These are phyloP conservation scores for human DNA, from an alignment of 2,113 vertebrate species.

Conservation along the genomic window DNA sequence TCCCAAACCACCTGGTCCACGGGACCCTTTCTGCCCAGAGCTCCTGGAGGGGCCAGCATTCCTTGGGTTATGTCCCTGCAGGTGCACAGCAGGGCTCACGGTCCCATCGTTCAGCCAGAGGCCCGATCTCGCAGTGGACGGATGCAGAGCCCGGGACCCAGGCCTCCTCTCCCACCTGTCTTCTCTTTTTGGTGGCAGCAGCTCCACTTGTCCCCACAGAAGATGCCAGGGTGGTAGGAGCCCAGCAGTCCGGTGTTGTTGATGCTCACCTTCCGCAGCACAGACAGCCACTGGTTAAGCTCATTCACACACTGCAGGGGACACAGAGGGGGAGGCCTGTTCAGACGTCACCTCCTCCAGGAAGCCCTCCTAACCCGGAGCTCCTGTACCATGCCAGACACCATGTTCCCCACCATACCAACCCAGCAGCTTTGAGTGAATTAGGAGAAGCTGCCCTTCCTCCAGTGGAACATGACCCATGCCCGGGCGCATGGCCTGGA, in stretches of 20 bases:
- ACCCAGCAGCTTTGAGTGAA: not conserved
- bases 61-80: not conserved
- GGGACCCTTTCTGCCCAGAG: not conserved
- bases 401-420: not conserved
- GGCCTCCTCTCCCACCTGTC: slow-evolving; percentile 81
- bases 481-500: accelerated
- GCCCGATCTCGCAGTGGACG: not conserved
- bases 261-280: slow-evolving; percentile 87
- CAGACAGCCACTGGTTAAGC: slow-evolving; percentile 92
- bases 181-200: slow-evolving; percentile 92
- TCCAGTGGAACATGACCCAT: not conserved
- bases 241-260: slow-evolving; percentile 85
- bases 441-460: not conserved
- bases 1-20: not conserved
- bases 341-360: not conserved
- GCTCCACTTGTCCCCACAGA: slow-evolving; percentile 91
- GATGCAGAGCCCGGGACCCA: accelerated
- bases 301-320: slow-evolving; percentile 87
- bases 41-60: not conserved
- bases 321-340: accelerated
- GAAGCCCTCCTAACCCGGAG: not conserved
- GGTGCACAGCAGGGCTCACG: too few relatives aligned
- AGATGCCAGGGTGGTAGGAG: slow-evolving; percentile 90
- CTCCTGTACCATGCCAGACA: not conserved
- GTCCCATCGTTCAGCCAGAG: not conserved